Base-by-base conservation (phyloP, 1,140 invertebrate genomes). In the Epicauta chinensis region DNA sequence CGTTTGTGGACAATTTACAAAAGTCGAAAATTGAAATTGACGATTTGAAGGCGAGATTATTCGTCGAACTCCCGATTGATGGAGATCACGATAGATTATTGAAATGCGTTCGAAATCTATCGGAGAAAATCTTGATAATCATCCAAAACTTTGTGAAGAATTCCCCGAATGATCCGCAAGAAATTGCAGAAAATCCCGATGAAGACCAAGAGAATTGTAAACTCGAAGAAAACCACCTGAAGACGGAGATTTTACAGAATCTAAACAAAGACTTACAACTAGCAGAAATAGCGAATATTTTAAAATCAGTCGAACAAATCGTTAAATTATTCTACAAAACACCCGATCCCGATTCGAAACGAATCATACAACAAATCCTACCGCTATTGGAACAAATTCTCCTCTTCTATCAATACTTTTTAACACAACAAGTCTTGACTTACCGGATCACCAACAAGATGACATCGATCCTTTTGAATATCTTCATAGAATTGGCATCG, bases 401-500 rank as follows among this genome's bases (percentile, higher is more conserved):
- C 17, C 64, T 84, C 4, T 71, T 93, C 16, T 77, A 81, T 1
- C 83, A 93, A 63, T 93, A 83, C 67, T 87, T 89, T 59, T 66
- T 95, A 10, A 81, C 81, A 0, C 81, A 89, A 53, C 82, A 87
- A 65, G 73, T 93, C 2, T 81, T 82, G 10, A 77, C 82, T 3
- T 85, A 91, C 61, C 79, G 89, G 57, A 73, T 85, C 0, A 84
- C 84, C 2, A 83, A 82, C 49, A 97, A 97, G 74, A 81, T 96
- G 65, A 72, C 88, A 5, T 89, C 88, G 3, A 79, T 93, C 1
- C 75, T 97, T 17, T 69, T 93, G 14, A 85, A 83, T 43, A 82
- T 95, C 5, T 97, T 97, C 65, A 80, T 85, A 0, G 87, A 94
- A 53, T 74, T 97, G 2, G 81, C 85, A 14, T 75, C 80, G 23